Evolutionary conservation across 1,140 invertebrate species (phyloP).

Genomic region (Papilio aristodemus): DNA sequence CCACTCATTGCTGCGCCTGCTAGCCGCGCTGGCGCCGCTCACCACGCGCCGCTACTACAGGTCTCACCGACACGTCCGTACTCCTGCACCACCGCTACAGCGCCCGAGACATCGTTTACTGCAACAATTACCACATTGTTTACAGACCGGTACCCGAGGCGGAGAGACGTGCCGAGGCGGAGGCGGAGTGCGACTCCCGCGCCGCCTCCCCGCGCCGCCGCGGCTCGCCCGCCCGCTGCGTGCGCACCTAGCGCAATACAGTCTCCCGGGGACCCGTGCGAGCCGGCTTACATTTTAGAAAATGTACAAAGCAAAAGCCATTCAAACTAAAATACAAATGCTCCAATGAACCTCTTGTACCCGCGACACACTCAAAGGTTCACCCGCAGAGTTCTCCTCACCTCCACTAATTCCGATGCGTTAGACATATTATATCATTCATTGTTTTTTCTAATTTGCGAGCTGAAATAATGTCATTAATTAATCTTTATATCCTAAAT

Average conservation of each 20-base stretch:
- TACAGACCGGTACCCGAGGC: conserved; percentile 47
- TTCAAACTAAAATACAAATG: too few species aligned
- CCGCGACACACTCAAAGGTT: background rate
- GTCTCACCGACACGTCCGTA: conserved; percentile 34
- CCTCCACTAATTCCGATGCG: too few species aligned
- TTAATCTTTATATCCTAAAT: too few species aligned
- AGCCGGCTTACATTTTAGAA: too few species aligned
- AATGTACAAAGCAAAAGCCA: background rate
- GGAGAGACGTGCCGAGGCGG: conserved; percentile 42
- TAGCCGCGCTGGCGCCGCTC: conserved; percentile 61
- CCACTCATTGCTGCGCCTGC: conserved; percentile 62
- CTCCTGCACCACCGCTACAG: background rate
- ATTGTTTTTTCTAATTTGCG: background rate
- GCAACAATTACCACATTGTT: conserved; percentile 4
- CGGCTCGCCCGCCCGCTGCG: background rate
- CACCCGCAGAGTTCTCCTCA: too few species aligned
- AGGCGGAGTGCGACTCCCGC: conserved; percentile 40
- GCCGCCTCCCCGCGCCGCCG: background rate
- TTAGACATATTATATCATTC: too few species aligned
- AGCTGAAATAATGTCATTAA: background rate
- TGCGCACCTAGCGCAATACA: background rate
- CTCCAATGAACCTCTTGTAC: background rate
- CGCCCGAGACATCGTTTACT: background rate
- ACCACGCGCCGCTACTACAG: conserved; percentile 60
- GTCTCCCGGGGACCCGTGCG: too few species aligned